phyloP scores from a whole-genome alignment of 2,797 vertebrate species.

The Echeneis naucrates region DNA sequence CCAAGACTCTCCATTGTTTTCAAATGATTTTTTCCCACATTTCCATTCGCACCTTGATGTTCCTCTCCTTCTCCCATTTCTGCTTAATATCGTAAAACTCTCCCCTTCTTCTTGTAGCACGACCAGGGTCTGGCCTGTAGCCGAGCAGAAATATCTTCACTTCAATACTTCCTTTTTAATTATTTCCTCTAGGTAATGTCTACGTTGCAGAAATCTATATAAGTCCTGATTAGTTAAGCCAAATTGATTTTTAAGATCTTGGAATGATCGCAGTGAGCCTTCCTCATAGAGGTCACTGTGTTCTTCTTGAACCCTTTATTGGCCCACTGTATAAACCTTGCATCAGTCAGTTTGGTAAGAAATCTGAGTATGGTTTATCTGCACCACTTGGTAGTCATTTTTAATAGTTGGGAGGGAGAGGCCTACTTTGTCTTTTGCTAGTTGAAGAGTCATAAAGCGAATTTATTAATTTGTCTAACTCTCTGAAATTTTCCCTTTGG shows the following conservation, averaged over 20 bases:
- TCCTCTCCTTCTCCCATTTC: conserved; percentile 6
- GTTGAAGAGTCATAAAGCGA: too few relatives aligned
- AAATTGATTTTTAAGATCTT: too few relatives aligned
- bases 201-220: too few relatives aligned
- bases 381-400: not conserved
- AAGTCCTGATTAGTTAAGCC: too few relatives aligned
- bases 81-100: not conserved
- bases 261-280: not conserved
- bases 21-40: not conserved
- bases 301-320: not conserved
- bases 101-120: not conserved
- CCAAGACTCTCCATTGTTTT: not conserved
- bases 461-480: too few relatives aligned
- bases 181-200: not conserved
- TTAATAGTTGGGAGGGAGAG: too few relatives aligned
- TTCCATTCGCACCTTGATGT: not conserved
- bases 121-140: not conserved
- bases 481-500: too few relatives aligned
- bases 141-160: not conserved
- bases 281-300: not conserved
- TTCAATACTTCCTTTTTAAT: not conserved
- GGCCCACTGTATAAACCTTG: not conserved
- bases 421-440: too few relatives aligned
- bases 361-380: too few relatives aligned
- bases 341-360: not conserved